Percentiles rank a stretch among this genome's conserved stretches.
Conservation (phyloP, 1,140 invertebrate species). For the Agrilus planipennis region DNA sequence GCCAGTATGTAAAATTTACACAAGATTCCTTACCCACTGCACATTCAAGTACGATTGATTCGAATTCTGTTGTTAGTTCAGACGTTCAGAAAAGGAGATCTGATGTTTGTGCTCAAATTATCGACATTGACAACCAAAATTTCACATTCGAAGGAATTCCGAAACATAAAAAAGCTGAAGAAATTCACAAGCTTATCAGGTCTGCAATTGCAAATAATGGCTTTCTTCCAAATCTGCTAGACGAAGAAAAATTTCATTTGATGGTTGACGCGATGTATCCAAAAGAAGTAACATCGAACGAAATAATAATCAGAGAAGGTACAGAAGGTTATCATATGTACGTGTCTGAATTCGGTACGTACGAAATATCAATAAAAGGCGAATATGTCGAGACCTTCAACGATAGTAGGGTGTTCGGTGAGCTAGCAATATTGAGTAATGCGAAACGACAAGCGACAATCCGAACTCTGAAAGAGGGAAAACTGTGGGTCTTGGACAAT, state of each 20-base stretch:
- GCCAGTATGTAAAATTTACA: too few relatives aligned
- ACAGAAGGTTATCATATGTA: conserved; percentile 57
- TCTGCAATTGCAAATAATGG: conserved; percentile 6
- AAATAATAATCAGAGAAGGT: conserved; percentile 14
- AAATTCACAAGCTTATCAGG: too few relatives aligned
- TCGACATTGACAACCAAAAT: too few relatives aligned
- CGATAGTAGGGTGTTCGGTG: conserved; percentile 81
- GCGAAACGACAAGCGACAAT: conserved; percentile 80
- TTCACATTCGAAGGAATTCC: too few relatives aligned
- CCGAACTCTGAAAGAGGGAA: conserved; percentile 64
- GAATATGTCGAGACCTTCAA: conserved; percentile 65
- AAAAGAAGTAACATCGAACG: not conserved
- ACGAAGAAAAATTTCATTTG: conserved; percentile 2
- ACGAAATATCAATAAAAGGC: conserved; percentile 74
- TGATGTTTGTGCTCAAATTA: too few relatives aligned
- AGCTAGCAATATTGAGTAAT: conserved; percentile 87
- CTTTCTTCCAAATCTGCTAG: conserved; percentile 6
- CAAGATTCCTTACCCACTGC: too few relatives aligned
- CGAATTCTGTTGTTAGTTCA: too few relatives aligned
- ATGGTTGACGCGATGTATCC: conserved; percentile 9
- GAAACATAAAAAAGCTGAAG: too few relatives aligned
- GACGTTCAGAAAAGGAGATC: too few relatives aligned
- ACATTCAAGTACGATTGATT: too few relatives aligned
- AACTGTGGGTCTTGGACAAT: conserved; percentile 78
- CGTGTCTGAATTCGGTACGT: conserved; percentile 71